Percentiles rank a stretch among this genome's conserved stretches.
Evolutionary conservation across 2,888 invertebrate species (phyloP).

Genomic region (Drosophila atripex): DNA sequence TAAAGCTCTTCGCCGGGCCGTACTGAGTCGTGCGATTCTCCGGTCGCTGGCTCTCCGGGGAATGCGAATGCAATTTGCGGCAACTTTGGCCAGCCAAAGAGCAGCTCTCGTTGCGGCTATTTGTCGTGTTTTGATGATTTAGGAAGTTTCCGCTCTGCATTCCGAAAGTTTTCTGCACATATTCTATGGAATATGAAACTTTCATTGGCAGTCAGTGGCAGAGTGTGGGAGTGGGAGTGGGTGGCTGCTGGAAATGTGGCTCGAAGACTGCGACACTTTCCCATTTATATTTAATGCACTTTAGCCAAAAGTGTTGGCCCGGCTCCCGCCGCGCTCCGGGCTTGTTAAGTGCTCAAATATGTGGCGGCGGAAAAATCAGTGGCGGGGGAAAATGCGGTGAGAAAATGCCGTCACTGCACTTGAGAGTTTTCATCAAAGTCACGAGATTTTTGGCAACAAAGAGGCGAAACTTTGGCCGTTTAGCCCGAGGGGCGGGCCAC

Average conservation of each 20-base stretch:
- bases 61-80: not conserved
- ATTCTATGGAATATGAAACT: constrained; percentile 17
- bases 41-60: not conserved
- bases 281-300: constrained; percentile 57
- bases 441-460: constrained; percentile 29
- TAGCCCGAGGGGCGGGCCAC: too few species aligned
- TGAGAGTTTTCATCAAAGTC: constrained; percentile 65
- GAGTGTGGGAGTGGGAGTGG: not conserved
- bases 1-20: not conserved
- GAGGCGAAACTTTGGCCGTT: constrained; percentile 7
- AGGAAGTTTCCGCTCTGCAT: constrained; percentile 13
- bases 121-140: constrained; percentile 4
- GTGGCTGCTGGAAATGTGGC: constrained; percentile 6
- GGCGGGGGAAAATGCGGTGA: not conserved
- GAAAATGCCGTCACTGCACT: constrained; percentile 42
- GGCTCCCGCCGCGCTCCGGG: too few species aligned
- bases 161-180: constrained; percentile 19
- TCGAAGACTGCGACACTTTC: constrained; percentile 30
- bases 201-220: not conserved
- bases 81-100: not conserved
- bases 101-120: not conserved
- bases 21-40: not conserved
- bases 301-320: constrained; percentile 30
- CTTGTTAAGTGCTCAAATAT: constrained; percentile 30
- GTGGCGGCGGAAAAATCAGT: not conserved